Percentiles rank a stretch among this genome's conserved stretches.
These are phyloP conservation scores for Gila orcuttii DNA, from an alignment of 2,113 vertebrate genomes.

Conservation along the genomic window DNA sequence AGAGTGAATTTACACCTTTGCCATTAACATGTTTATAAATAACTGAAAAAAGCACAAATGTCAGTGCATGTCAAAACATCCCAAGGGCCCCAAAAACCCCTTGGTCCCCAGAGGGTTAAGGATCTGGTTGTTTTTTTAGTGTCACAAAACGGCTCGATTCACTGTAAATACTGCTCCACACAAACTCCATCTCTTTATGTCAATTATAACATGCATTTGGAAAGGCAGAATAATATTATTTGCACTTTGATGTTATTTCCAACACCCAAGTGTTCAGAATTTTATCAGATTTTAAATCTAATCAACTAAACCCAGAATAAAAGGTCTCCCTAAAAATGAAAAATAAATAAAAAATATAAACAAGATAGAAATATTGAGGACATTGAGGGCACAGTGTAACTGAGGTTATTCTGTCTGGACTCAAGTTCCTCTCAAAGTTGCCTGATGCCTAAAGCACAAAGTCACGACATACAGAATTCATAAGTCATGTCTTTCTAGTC, in stretches of 20 bases:
- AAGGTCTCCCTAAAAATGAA: neutral
- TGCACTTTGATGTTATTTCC: neutral
- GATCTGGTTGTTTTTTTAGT: neutral
- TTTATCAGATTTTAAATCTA: neutral
- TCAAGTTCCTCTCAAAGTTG: neutral
- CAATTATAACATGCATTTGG: neutral
- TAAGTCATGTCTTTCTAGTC: constrained; percentile 49
- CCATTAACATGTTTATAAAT: too few relatives aligned
- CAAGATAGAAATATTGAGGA: neutral
- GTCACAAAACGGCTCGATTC: neutral
- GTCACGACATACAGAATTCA: constrained; percentile 51
- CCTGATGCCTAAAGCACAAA: constrained; percentile 46
- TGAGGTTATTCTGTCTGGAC: constrained; percentile 25
- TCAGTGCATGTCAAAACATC: too few relatives aligned
- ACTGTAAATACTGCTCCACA: neutral
- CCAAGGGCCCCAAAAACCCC: too few relatives aligned
- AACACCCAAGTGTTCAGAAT: neutral
- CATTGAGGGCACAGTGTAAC: neutral
- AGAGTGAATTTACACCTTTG: too few relatives aligned
- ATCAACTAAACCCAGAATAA: neutral
- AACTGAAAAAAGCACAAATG: too few relatives aligned
- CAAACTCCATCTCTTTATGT: neutral
- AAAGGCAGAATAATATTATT: neutral
- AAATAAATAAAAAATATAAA: neutral
- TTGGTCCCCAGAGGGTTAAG: too few relatives aligned